A percentile compares a stretch with the other conserved stretches of the same genome.
These are phyloP conservation scores for Drosophila micromelanica DNA, from an alignment of 1,140 invertebrate species.

Conservation along the genomic window DNA sequence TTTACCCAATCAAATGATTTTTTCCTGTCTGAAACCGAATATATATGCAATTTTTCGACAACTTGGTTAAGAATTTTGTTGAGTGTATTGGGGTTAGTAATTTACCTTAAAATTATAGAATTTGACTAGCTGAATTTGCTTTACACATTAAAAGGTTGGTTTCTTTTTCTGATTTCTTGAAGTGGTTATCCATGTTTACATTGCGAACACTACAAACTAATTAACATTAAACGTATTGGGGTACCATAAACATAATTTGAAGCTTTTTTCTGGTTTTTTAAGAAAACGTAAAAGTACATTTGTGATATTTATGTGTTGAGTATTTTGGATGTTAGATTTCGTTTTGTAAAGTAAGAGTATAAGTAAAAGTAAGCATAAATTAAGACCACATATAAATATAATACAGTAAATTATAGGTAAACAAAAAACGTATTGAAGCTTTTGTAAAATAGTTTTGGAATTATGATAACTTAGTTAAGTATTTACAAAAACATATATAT, in stretches of 20 bases:
- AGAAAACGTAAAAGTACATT: slow-evolving; percentile 58
- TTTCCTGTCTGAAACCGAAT: slow-evolving; percentile 15
- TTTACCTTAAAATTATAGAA: slow-evolving; percentile 78
- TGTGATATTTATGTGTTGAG: slow-evolving; percentile 82
- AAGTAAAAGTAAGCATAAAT: slow-evolving; percentile 55
- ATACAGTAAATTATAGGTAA: slow-evolving; percentile 66
- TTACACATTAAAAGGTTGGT: slow-evolving; percentile 75
- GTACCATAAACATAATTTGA: slow-evolving; percentile 53
- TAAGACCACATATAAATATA: slow-evolving; percentile 73
- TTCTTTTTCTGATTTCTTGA: slow-evolving; percentile 42
- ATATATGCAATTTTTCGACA: slow-evolving; percentile 26
- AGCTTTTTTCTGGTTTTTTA: slow-evolving; percentile 23
- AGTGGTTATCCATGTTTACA: slow-evolving; percentile 45
- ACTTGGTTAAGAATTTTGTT: slow-evolving; percentile 39
- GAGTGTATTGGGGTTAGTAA: slow-evolving; percentile 74
- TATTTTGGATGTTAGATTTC: slow-evolving; percentile 81
- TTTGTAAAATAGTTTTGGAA: slow-evolving; percentile 49
- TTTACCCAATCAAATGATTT: slow-evolving; percentile 22
- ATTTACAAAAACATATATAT: slow-evolving; percentile 74
- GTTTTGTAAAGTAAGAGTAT: slow-evolving; percentile 58
- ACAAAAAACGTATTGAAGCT: slow-evolving; percentile 56
- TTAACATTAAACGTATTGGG: slow-evolving; percentile 72
- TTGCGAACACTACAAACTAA: slow-evolving; percentile 69
- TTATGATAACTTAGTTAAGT: slow-evolving; percentile 59
- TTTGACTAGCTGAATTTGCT: slow-evolving; percentile 84